Conservation (phyloP, 2,113 vertebrate genomes). For the Perca fluviatilis region DNA sequence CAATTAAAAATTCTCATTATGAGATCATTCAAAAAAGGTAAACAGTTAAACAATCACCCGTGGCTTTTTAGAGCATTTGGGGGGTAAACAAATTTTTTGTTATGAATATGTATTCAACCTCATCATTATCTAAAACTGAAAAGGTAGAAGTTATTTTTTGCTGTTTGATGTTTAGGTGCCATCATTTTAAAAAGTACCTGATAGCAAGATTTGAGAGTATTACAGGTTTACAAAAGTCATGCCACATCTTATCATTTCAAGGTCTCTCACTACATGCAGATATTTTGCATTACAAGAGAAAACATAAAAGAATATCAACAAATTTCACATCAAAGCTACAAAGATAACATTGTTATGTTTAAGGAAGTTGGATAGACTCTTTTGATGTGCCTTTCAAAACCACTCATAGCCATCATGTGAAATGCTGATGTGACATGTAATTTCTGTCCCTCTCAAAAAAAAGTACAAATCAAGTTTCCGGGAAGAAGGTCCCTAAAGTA, state of each 20-base stretch:
- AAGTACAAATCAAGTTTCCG: too few relatives aligned
- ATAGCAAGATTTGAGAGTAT: conserved; percentile 16
- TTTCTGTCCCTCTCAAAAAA: too few relatives aligned
- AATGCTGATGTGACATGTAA: too few relatives aligned
- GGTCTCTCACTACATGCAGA: conserved; percentile 35
- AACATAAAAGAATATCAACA: conserved; percentile 63
- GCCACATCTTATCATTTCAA: conserved; percentile 35
- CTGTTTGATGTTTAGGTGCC: conserved; percentile 5
- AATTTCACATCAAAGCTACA: conserved; percentile 81
- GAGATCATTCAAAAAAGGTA: background rate
- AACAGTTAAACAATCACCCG: background rate
- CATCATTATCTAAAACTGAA: background rate
- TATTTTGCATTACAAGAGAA: conserved; percentile 67
- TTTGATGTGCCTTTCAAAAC: conserved; percentile 85
- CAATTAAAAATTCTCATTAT: conserved; percentile 36
- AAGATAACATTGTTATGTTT: conserved; percentile 71
- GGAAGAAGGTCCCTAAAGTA: too few relatives aligned
- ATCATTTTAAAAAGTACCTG: conserved; percentile 11
- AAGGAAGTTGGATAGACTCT: conserved; percentile 72
- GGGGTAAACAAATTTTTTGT: background rate
- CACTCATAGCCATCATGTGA: conserved; percentile 45
- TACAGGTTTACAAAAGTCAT: conserved; percentile 43
- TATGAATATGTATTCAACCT: background rate
- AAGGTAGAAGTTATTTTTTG: background rate
- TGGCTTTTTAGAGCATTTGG: background rate